These are phyloP conservation scores for Haemorhous mexicanus DNA, from an alignment of 2,113 vertebrate species.

Conservation along the genomic window DNA sequence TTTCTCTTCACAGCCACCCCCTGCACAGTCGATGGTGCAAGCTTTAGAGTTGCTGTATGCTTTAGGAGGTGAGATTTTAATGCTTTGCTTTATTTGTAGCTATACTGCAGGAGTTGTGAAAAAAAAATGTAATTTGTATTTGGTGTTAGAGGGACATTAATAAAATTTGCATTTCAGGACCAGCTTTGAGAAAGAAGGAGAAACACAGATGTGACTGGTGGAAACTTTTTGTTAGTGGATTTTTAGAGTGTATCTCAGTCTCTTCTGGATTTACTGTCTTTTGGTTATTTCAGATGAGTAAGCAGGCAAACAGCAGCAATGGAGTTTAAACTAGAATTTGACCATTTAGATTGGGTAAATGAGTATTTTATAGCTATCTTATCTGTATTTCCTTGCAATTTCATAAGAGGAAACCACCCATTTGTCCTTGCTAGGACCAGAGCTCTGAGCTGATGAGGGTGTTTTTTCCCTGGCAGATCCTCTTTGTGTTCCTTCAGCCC, in stretches of 20 bases:
- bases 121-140: background rate
- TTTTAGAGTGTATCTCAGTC: background rate
- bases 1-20: constrained; percentile 84
- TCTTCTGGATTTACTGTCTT: background rate
- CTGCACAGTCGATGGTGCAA: constrained; percentile 98
- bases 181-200: background rate
- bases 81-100: background rate
- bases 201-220: background rate
- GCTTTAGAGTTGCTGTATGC: constrained; percentile 95
- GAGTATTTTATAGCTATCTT: background rate
- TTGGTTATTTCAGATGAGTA: background rate
- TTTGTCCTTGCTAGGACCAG: background rate
- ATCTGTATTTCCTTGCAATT: background rate
- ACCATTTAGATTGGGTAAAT: background rate
- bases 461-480: background rate
- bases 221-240: background rate
- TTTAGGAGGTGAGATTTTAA: constrained; percentile 85
- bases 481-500: background rate
- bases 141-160: background rate
- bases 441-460: background rate
- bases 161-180: background rate
- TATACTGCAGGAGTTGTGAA: background rate
- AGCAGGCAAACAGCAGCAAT: background rate
- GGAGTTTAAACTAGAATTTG: background rate
- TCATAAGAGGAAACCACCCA: background rate